Evolutionary conservation across 2,888 invertebrate genomes (phyloP), one percentile per base, ranked within the genome.

Genomic region (Macrophya annulata): DNA sequence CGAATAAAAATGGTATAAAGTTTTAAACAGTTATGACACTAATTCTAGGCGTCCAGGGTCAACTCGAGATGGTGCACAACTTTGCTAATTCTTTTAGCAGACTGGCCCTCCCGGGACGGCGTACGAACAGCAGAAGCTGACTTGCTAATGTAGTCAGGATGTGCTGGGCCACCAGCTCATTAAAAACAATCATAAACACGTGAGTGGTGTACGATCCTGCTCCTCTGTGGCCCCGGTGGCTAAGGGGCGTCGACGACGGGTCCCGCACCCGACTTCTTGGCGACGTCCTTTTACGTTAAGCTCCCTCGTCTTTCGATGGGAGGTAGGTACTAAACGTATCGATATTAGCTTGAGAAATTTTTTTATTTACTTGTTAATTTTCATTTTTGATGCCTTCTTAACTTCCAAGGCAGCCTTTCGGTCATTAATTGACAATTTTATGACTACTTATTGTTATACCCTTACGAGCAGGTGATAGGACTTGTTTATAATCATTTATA

Each of bases 181-280:
- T 81, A 81, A 81, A 81, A 81, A 81, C 81, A 81, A 81, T 81
- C 81, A 81, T 81, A 81, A 81, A 81, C 81, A 81, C 81, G 81
- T 81, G 81, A 81, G 81, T 31, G 81, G 81, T 62, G 43, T 43
- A 40, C 81, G 62, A 62, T 81, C 81, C 81, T 62, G 59, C 81
- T 43, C 6, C 62, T 81, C 81, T 43, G 43, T n/a, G 62, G 62
- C 81, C 59, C 76, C 40, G 43, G 59, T 81, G 62, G 62, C 43
- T 62, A 25, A 59, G 81, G 62, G 81, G 59, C 81, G 81, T 81
- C 62, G 81, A 81, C 81, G 21, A 62, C 43, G 62, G 62, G 31
- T 43, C 43, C 43, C 40, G 62, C 81, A 21, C 8, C 81, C 81
- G 81, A 81, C 81, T 81, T 59, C 59, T 81, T 81, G 81, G 62